Percentiles rank a stretch among this genome's conserved stretches.
phyloP scores from a whole-genome alignment of 2,797 vertebrate genomes.

The Orestias chungarensis region DNA sequence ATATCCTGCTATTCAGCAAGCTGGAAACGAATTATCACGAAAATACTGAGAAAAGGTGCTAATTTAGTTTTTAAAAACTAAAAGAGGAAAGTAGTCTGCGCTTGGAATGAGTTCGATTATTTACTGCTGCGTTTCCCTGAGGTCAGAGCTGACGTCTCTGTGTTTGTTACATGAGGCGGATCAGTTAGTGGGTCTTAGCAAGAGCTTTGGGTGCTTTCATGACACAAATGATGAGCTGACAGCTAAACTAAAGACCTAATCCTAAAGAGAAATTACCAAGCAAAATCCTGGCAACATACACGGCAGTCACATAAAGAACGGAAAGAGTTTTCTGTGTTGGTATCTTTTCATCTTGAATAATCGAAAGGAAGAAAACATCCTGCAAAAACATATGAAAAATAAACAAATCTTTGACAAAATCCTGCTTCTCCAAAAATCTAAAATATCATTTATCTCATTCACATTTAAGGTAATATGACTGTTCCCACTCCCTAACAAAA shows the following conservation, averaged over 20 bases:
- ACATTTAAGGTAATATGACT: background rate
- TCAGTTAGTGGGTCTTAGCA: slow-evolving; percentile 31
- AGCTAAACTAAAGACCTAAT: slow-evolving; percentile 18
- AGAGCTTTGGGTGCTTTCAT: slow-evolving; percentile 40
- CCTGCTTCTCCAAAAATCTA: background rate
- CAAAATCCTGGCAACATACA: background rate
- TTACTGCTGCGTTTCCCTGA: slow-evolving; percentile 17
- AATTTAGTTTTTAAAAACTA: too few species aligned
- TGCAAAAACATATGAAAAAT: too few species aligned
- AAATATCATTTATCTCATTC: background rate
- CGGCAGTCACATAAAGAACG: too few species aligned
- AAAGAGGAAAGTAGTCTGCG: background rate
- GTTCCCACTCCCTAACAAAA: background rate
- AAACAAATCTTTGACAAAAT: background rate
- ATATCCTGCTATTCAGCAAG: background rate
- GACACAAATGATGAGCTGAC: slow-evolving; percentile 32
- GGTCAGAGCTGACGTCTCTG: slow-evolving; percentile 35
- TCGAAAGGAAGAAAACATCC: too few species aligned
- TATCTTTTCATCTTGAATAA: too few species aligned
- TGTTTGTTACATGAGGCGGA: slow-evolving; percentile 29
- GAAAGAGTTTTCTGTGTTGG: too few species aligned
- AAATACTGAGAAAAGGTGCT: background rate
- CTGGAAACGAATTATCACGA: too few species aligned
- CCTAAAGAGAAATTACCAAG: slow-evolving; percentile 3
- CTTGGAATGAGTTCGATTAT: slow-evolving; percentile 22